These are phyloP conservation scores for Aptenodytes patagonicus DNA, from an alignment of 2,113 vertebrate species.

Conservation along the genomic window DNA sequence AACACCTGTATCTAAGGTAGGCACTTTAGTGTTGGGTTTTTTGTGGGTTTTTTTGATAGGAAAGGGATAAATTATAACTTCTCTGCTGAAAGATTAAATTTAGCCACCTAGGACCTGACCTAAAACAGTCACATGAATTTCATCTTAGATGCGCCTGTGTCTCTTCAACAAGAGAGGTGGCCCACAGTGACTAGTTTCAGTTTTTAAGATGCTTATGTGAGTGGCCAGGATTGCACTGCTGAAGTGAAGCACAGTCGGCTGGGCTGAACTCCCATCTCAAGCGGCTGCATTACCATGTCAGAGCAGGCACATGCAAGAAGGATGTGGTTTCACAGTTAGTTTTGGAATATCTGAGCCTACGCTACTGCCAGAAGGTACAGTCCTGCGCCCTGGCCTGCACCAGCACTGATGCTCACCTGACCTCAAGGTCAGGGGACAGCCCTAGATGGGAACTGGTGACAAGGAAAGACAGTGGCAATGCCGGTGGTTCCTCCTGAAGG, in stretches of 20 bases:
- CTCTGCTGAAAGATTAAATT: background rate
- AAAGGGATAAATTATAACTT: background rate
- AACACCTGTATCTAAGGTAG: background rate
- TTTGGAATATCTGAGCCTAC: background rate
- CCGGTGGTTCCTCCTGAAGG: background rate
- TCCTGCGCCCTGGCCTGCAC: background rate
- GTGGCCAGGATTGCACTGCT: background rate
- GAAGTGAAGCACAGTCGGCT: background rate
- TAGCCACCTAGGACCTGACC: background rate
- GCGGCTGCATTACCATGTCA: background rate
- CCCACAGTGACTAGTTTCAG: background rate
- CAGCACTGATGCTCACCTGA: background rate
- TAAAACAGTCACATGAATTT: background rate
- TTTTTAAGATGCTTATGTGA: background rate
- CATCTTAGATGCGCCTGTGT: background rate
- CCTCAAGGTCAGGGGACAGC: background rate
- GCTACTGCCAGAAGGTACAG: background rate
- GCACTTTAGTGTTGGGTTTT: background rate
- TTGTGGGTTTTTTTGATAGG: background rate
- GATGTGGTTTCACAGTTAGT: constrained; percentile 39
- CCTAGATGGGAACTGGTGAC: background rate
- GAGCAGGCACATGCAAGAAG: background rate
- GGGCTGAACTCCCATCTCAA: background rate
- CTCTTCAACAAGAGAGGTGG: background rate
- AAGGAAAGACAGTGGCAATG: background rate